Percentiles rank a stretch among this genome's conserved stretches.
Conservation (phyloP, 2,888 invertebrate genomes). For the Acronicta leporina region DNA sequence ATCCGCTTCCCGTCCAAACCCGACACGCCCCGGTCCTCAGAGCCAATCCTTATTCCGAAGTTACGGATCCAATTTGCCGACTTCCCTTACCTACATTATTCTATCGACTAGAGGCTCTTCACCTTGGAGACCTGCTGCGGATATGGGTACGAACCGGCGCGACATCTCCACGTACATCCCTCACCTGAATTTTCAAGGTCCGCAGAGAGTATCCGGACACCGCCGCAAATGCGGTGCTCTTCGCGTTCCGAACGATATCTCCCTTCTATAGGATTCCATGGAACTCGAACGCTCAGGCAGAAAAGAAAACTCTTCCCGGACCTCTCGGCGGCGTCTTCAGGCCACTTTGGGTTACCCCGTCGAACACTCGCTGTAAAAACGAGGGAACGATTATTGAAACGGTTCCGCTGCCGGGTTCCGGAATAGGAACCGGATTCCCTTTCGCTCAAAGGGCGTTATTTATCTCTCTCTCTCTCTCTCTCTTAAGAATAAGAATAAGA, state of each 20-base stretch:
- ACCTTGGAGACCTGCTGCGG: slow-evolving; percentile 93
- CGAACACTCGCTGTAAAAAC: slow-evolving; percentile 59
- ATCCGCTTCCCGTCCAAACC: slow-evolving; percentile 82
- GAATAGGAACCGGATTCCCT: slow-evolving; percentile 89
- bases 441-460: slow-evolving; percentile 84
- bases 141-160: slow-evolving; percentile 90
- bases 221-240: slow-evolving; percentile 67
- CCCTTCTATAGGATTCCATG: slow-evolving; percentile 85
- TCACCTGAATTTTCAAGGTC: slow-evolving; percentile 76
- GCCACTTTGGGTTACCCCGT: slow-evolving; percentile 79
- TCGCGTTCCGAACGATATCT: slow-evolving; percentile 84
- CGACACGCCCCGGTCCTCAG: slow-evolving; percentile 91
- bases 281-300: slow-evolving; percentile 79
- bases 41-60: slow-evolving; percentile 93
- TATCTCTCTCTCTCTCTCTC: no score
- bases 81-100: slow-evolving; percentile 92
- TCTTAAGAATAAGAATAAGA: no score
- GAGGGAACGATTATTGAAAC: slow-evolving; percentile 78
- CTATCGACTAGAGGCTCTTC: slow-evolving; percentile 65
- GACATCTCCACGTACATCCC: slow-evolving; percentile 72
- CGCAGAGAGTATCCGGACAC: slow-evolving; percentile 72
- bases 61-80: slow-evolving; percentile 91
- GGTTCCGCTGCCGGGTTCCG: slow-evolving; percentile 89
- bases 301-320: slow-evolving; percentile 69
- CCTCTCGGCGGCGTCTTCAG: slow-evolving; percentile 80